A percentile compares a stretch with the other conserved stretches of the same genome.
Evolutionary conservation across 2,797 vertebrate species (phyloP).

Genomic region (Echiichthys vipera): DNA sequence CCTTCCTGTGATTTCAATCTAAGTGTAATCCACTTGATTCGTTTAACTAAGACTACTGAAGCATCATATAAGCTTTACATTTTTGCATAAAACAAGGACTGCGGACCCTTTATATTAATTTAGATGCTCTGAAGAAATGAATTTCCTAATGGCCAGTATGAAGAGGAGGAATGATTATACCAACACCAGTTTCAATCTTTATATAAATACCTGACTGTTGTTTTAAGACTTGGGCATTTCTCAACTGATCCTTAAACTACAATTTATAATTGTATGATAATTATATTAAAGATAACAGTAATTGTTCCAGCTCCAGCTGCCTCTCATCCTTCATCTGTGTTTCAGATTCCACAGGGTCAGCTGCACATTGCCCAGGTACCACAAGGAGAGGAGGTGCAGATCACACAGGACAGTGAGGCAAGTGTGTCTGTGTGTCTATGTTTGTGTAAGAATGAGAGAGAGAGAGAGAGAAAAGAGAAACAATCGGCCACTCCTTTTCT

Average conservation of each 20-base stretch:
- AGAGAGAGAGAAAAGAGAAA: neutral
- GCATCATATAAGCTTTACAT: neutral
- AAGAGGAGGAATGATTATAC: neutral
- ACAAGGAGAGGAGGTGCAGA: conserved; percentile 98
- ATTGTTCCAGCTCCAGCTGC: neutral
- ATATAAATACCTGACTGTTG: neutral
- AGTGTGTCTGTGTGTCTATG: conserved; percentile 59
- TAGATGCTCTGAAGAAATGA: neutral
- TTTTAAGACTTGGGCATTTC: neutral
- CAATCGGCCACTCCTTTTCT: conserved; percentile 17
- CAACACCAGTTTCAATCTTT: neutral
- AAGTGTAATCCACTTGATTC: neutral
- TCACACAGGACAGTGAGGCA: conserved; percentile 99
- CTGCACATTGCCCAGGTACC: conserved; percentile 99
- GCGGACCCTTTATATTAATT: neutral
- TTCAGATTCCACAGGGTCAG: conserved; percentile 95
- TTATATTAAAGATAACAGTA: too few relatives aligned
- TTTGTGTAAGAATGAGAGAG: neutral
- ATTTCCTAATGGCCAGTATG: neutral
- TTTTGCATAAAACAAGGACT: neutral
- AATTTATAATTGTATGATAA: neutral
- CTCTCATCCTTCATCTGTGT: conserved; percentile 58
- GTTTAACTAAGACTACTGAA: neutral
- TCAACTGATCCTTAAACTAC: neutral
- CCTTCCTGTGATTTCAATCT: neutral